phyloP scores from a whole-genome alignment of 2,888 invertebrate genomes.

The Tenthredo notha region DNA sequence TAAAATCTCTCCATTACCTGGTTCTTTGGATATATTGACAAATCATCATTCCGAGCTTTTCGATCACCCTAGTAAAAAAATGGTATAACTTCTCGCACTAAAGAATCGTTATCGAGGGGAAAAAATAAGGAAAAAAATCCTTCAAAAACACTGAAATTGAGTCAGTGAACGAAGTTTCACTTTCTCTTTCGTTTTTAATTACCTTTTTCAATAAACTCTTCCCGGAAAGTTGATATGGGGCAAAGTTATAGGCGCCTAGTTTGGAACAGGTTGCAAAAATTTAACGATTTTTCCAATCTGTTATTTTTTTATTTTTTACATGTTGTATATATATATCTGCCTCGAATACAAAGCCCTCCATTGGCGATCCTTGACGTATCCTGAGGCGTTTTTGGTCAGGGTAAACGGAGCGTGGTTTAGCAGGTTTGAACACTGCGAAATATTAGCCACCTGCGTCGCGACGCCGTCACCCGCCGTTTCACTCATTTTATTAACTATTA shows the following conservation, averaged over 20 bases:
- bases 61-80: background rate
- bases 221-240: background rate
- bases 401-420: constrained; percentile 70
- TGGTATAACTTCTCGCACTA: too few species aligned
- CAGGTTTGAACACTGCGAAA: constrained; percentile 47
- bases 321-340: background rate
- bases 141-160: background rate
- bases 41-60: background rate
- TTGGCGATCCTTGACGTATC: constrained; percentile 56
- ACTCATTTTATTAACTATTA: constrained; percentile 77
- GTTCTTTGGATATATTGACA: background rate
- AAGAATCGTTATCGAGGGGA: too few species aligned
- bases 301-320: constrained; percentile 55
- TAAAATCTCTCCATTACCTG: background rate
- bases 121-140: background rate
- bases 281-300: constrained; percentile 60
- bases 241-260: background rate
- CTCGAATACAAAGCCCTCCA: constrained; percentile 66
- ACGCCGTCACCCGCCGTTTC: constrained; percentile 68
- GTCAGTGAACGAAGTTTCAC: background rate
- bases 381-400: constrained; percentile 59
- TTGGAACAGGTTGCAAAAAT: constrained; percentile 26
- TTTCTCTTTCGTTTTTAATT: background rate
- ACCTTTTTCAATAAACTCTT: background rate
- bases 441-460: constrained; percentile 55